Base-by-base conservation (phyloP, 2,113 vertebrate species). In the Pteropus alecto region DNA sequence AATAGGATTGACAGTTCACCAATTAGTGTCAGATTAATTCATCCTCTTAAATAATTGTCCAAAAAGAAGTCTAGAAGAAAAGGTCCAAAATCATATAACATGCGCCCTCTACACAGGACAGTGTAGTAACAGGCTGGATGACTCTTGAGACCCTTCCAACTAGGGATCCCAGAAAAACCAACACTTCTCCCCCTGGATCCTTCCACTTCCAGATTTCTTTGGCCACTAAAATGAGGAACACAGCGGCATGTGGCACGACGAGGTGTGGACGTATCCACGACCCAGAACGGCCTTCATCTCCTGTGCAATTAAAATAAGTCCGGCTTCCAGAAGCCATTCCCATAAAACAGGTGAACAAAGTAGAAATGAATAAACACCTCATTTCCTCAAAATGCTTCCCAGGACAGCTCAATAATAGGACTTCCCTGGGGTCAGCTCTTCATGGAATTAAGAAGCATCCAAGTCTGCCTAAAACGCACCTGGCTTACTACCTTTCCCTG, bases 211-310 rank as follows among this genome's bases (percentile, higher is more conserved):
- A 65, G 73, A 41, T 48, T 8, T n/a, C n/a, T 54, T 5, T 48
- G 41, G 41, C 33, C 78, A 41, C 28, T 51, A 24, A 83, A 67
- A 21, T 6, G 48, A 70, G 26, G 65, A 28, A 38, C 51, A 26
- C 13, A 92, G 71, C 30, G 14, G 46, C 3, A 9, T 0, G 3
- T 1, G 4, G 63, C 63, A 48, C 0, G 1, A 16, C 56, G 65
- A 74, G 68, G 58, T 22, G 7, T 5, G 48, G 15, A 33, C 0
- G 0, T 0, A 22, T 15, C 46, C 43, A 1, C 2, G 2, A 30
- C 1, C 18, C 77, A 3, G 26, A 15, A 16, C 1, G n/a, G 74
- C 6, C 60, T 6, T 16, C 24, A 10, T 67, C 9, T 33, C 43
- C 61, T 60, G 61, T 4, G 33, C 6, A 15, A 19, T 33, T 35